These are phyloP conservation scores for Lottia scabra DNA, from an alignment of 2,888 invertebrate genomes.

Conservation along the genomic window DNA sequence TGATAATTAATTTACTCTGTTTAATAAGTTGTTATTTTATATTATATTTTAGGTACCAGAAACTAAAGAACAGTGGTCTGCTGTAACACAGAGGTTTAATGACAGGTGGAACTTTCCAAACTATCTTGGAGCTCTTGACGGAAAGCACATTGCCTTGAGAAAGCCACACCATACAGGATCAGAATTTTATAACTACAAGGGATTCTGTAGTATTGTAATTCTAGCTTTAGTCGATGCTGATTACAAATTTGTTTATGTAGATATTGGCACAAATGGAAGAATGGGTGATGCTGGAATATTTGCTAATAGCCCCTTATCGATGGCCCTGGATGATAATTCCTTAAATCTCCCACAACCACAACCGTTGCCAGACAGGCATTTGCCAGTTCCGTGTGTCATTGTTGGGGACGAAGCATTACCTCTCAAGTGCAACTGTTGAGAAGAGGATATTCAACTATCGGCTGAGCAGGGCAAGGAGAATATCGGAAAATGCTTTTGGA, in stretches of 20 bases:
- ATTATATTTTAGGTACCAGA: too few species aligned
- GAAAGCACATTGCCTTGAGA: too few species aligned
- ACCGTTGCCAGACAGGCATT: constrained; percentile 16
- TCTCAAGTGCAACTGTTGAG: constrained; percentile 10
- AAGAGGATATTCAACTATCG: constrained; percentile 19
- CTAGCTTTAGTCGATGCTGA: not conserved
- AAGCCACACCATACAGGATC: not conserved
- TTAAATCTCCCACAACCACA: constrained; percentile 26
- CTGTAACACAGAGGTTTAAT: too few species aligned
- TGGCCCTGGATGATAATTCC: constrained; percentile 9
- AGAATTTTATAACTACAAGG: not conserved
- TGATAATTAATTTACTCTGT: too few species aligned
- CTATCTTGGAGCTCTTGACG: too few species aligned
- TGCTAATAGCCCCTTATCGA: not conserved
- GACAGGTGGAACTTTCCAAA: too few species aligned
- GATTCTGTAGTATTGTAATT: not conserved
- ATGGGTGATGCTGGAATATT: constrained; percentile 34
- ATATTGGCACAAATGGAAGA: constrained; percentile 14
- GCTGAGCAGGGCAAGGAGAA: constrained; percentile 13
- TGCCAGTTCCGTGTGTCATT: constrained; percentile 17
- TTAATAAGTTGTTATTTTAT: too few species aligned
- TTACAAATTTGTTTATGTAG: not conserved
- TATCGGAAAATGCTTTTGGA: constrained; percentile 23
- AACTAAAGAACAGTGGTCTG: too few species aligned
- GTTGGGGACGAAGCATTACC: constrained; percentile 29